Percentiles rank a stretch among this genome's conserved stretches.
These are phyloP conservation scores for Phyto melanocephala DNA, from an alignment of 2,888 invertebrate species.

Conservation along the genomic window DNA sequence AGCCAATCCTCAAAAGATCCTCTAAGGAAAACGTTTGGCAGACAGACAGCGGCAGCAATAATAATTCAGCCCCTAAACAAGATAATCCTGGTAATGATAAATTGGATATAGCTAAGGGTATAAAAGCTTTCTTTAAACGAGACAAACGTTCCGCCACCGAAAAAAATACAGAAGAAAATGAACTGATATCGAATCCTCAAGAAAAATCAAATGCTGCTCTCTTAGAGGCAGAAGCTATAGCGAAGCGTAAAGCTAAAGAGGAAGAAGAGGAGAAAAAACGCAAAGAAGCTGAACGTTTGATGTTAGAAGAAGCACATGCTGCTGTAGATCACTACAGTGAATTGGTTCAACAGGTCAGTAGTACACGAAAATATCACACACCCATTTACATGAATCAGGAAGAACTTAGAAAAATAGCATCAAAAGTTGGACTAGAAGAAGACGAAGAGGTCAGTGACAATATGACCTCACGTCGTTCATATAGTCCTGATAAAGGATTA, in stretches of 20 bases:
- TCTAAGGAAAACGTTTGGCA: slow-evolving; percentile 77
- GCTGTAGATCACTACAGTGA: slow-evolving; percentile 90
- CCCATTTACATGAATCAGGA: slow-evolving; percentile 83
- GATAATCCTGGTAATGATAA: slow-evolving; percentile 48
- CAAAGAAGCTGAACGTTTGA: slow-evolving; percentile 72
- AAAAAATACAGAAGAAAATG: slow-evolving; percentile 74
- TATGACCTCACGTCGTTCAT: slow-evolving; percentile 73
- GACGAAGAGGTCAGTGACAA: slow-evolving; percentile 65
- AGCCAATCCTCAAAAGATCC: slow-evolving; percentile 87
- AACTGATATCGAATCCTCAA: slow-evolving; percentile 69
- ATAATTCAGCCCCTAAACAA: slow-evolving; percentile 29
- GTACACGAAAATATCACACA: slow-evolving; percentile 78
- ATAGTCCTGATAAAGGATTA: slow-evolving; percentile 67
- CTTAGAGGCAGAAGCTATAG: slow-evolving; percentile 77
- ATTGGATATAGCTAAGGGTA: slow-evolving; percentile 73
- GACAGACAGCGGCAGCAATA: slow-evolving; percentile 63
- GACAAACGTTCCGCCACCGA: slow-evolving; percentile 73
- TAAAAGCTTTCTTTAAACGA: slow-evolving; percentile 76
- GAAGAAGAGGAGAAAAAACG: slow-evolving; percentile 75
- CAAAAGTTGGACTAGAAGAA: slow-evolving; percentile 75
- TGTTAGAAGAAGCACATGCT: slow-evolving; percentile 83
- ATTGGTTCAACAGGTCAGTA: slow-evolving; percentile 86
- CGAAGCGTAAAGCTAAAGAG: slow-evolving; percentile 72
- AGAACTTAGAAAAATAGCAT: slow-evolving; percentile 81
- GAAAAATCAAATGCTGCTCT: slow-evolving; percentile 68